Percentiles rank a stretch among this genome's conserved stretches.
Evolutionary conservation across 53 echinoderm and acorn worm species (phyloP).

Genomic region (Mesocentrotus franciscanus): DNA sequence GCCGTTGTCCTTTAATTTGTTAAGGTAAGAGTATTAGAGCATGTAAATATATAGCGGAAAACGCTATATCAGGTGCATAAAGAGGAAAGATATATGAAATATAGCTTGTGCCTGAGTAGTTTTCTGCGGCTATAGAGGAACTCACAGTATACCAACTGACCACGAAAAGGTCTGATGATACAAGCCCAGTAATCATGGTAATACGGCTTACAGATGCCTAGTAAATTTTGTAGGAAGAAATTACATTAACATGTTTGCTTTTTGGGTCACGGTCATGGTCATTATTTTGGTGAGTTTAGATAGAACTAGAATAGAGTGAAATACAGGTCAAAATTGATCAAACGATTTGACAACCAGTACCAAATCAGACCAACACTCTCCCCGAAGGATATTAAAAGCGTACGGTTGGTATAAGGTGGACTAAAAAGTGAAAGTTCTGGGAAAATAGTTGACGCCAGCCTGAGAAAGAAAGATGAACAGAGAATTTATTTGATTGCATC

Average conservation of each 20-base stretch:
- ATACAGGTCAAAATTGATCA: not conserved
- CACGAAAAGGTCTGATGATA: not conserved
- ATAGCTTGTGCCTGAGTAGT: too few relatives aligned
- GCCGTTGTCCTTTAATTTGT: too few relatives aligned
- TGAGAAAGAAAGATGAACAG: too few relatives aligned
- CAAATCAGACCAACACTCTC: not conserved
- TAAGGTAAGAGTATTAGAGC: too few relatives aligned
- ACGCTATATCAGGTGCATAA: too few relatives aligned
- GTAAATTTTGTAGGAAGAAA: not conserved
- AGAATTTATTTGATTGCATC: too few relatives aligned
- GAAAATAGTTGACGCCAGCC: too few relatives aligned
- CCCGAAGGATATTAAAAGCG: too few relatives aligned
- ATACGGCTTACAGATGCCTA: not conserved
- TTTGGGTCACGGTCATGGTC: conserved; percentile 32
- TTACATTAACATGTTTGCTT: not conserved
- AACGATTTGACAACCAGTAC: not conserved
- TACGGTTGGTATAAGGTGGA: too few relatives aligned
- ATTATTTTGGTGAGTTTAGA: not conserved
- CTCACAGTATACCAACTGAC: not conserved
- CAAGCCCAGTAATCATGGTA: not conserved
- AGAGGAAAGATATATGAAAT: too few relatives aligned
- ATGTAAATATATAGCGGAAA: too few relatives aligned
- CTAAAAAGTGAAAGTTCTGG: too few relatives aligned
- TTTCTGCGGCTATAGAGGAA: not conserved
- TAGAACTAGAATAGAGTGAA: not conserved